A percentile compares a stretch with the other conserved stretches of the same genome.
Conservation (phyloP, 2,797 vertebrate genomes). For the Danio choprae region DNA sequence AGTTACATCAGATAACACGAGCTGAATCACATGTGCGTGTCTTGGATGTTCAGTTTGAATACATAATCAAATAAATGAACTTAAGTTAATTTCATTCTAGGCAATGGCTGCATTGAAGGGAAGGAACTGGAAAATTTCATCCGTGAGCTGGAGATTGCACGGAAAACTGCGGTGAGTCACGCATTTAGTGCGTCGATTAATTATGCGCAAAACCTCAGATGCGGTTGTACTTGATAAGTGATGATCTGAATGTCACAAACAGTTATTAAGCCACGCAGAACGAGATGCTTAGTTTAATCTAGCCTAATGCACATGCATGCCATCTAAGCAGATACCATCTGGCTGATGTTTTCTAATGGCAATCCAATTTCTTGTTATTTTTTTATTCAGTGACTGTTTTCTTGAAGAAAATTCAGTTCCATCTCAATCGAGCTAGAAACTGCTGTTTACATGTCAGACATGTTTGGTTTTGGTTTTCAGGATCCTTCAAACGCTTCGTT, state of each 20-base stretch:
- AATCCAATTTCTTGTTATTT: slow-evolving; percentile 10
- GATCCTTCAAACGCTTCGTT: slow-evolving; percentile 80
- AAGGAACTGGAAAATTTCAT: slow-evolving; percentile 95
- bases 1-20: not conserved
- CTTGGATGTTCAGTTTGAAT: not conserved
- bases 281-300: slow-evolving; percentile 36
- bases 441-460: slow-evolving; percentile 1
- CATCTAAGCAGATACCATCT: slow-evolving; percentile 41
- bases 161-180: slow-evolving; percentile 88
- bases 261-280: slow-evolving; percentile 25
- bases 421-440: not conserved
- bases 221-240: slow-evolving; percentile 5
- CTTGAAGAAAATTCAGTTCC: not conserved
- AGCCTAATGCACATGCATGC: slow-evolving; percentile 23
- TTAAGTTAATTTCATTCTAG: slow-evolving; percentile 70
- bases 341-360: slow-evolving; percentile 6
- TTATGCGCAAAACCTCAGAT: slow-evolving; percentile 9
- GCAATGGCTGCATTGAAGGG: slow-evolving; percentile 95
- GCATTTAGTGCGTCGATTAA: not conserved
- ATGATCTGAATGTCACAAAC: slow-evolving; percentile 23
- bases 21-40: not conserved
- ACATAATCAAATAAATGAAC: not conserved
- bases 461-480: slow-evolving; percentile 59
- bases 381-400: not conserved
- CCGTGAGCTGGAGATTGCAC: slow-evolving; percentile 87